Evolutionary conservation across 2,888 invertebrate genomes (phyloP), one percentile per base, ranked within the genome.

Genomic region (Ophioninae sp.): DNA sequence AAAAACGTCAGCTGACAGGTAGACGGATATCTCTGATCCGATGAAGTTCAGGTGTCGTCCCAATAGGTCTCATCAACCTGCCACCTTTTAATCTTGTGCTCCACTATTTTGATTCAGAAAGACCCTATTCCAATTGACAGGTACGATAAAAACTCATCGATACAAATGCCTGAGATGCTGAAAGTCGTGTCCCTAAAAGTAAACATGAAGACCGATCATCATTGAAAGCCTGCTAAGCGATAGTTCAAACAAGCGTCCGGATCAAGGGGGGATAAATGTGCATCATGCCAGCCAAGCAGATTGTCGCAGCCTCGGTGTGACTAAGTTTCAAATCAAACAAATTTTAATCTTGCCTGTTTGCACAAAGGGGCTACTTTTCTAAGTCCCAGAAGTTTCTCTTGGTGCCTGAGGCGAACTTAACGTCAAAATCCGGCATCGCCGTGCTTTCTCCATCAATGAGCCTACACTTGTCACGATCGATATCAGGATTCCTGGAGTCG

Each of bases 291-390:
- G 83, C 82, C 85, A 86, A 85, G 77, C 82, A 85, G 83, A 86
- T 65, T 85, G 81, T 72, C 77, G 56, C 68, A 63, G 22, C 81
- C 85, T 86, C 85, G 88, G 88, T 88, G 88, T 87, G 88, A 88
- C 88, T 91, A 90, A 91, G 90, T 88, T 89, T 88, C 90, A 88
- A 85, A 89, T 87, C 91, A 91, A 91, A 92, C 90, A 91, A 85
- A 86, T 88, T 91, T 89, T 90, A 90, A 91, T 91, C 91, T 88
- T 75, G 39, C 82, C 75, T 67, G 88, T 86, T 89, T 89, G 90
- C 88, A 88, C 82, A 61, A 81, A 84, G 82, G 84, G 64, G 71
- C 81, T 61, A 76, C 63, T 79, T 61, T 59, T 56, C 41, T 68
- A 13, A 51, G 61, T 72, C 65, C 63, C 64, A 56, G 68, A 73